Percentiles rank a stretch among this genome's conserved stretches.
Evolutionary conservation across 2,888 invertebrate genomes (phyloP).

Genomic region (Cephalotes varians): DNA sequence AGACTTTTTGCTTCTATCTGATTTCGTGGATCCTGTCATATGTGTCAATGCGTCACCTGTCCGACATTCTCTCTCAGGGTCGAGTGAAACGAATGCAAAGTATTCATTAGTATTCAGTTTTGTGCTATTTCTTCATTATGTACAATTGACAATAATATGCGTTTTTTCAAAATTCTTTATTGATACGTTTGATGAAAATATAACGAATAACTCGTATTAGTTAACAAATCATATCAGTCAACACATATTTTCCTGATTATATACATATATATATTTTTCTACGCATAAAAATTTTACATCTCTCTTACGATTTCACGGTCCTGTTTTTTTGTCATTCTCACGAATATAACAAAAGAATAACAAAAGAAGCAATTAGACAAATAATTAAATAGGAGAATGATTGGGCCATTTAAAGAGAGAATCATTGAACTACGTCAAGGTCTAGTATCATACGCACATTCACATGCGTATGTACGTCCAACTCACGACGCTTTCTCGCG

Average conservation of each 20-base stretch:
- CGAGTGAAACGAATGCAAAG: neutral
- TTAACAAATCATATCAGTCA: no score
- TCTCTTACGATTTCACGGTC: neutral
- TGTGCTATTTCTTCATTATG: neutral
- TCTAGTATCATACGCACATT: neutral
- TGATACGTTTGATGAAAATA: neutral
- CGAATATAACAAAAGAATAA: neutral
- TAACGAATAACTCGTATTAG: neutral
- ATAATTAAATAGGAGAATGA: constrained; percentile 9
- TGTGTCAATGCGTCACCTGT: constrained; percentile 31
- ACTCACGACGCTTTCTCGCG: constrained; percentile 62
- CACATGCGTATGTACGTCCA: neutral
- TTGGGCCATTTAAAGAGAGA: neutral
- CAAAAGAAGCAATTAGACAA: neutral
- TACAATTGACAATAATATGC: neutral
- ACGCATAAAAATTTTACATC: neutral
- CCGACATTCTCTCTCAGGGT: constrained; percentile 4
- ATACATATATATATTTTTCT: constrained; percentile 1
- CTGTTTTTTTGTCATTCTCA: neutral
- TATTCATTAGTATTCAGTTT: neutral
- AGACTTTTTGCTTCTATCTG: constrained; percentile 18
- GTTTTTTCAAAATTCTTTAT: neutral
- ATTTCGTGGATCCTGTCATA: constrained; percentile 30
- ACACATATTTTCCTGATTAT: no score
- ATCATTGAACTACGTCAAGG: neutral